Evolutionary conservation across 2,888 invertebrate species (phyloP), one percentile per base, ranked within the genome.

Genomic region (Trichopoda pennipes): DNA sequence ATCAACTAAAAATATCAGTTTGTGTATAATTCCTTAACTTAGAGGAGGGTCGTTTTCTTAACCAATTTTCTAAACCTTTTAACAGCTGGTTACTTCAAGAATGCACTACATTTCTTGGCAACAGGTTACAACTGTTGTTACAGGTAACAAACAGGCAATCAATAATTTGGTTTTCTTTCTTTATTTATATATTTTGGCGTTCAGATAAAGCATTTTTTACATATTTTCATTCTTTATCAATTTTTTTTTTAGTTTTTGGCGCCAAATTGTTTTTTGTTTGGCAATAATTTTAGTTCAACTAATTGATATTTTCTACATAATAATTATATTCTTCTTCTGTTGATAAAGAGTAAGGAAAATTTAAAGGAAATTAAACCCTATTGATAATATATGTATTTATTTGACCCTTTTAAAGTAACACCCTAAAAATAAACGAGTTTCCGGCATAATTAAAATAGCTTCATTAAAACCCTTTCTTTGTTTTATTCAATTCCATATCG

Each of bases 41-140:
- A 28, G 66, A 55, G 60, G 60, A 55, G 35, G 55, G 23, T 38
- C 32, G 32, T 79, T 28, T 28, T 28, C 28, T 32, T 73, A 66
- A 60, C 68, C 79, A 68, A 60, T 55, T 14, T 21, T 53, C 35
- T 47, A 61, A 77, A 70, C 68, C 79, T 74, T 69, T 80, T 69
- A 61, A 55, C 79, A 74, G 73, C 68, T 73, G 79, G 51, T 73
- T 16, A 53, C 38, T 61, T 51, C 55, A 55, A 73, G 66, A 60
- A 61, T 73, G 55, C 47, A 28, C 28, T 61, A n/a, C n/a, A 32
- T 23, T 58, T 28, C 16, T 35, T 56, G 32, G 32, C 63, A 56
- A 72, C 53, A 66, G 28, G 49, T 53, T 38, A 56, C 21, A 38
- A 63, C 55, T 19, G 61, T 17, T 21, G 44, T 12, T 32, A 35